A percentile compares a stretch with the other conserved stretches of the same genome.
Evolutionary conservation across 2,797 vertebrate species (phyloP).

Genomic region (Thripadectes ignobilis): DNA sequence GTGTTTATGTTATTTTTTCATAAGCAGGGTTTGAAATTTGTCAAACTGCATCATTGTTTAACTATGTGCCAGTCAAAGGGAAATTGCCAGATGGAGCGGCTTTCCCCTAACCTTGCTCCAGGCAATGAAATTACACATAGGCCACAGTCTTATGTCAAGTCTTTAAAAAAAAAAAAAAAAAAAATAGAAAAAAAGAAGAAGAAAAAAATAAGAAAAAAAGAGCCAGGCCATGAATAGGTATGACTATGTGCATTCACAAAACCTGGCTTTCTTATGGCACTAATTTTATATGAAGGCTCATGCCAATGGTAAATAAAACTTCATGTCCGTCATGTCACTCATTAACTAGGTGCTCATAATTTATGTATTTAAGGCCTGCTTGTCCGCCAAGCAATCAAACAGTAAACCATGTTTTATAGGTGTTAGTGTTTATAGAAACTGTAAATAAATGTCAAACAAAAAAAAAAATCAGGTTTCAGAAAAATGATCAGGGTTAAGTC

Average conservation of each 20-base stretch:
- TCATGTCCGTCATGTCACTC: conserved; percentile 76
- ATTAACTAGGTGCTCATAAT: conserved; percentile 80
- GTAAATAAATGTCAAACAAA: conserved; percentile 84
- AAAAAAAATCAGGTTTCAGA: conserved; percentile 79
- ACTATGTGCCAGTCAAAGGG: conserved; percentile 87
- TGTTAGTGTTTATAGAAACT: conserved; percentile 87
- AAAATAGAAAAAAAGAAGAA: not conserved
- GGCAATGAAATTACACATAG: conserved; percentile 82
- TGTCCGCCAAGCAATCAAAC: conserved; percentile 72
- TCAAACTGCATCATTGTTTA: conserved; percentile 97
- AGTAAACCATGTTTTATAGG: conserved; percentile 79
- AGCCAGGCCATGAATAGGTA: conserved; percentile 74
- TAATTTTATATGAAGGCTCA: conserved; percentile 81
- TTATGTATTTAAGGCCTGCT: conserved; percentile 77
- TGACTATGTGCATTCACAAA: conserved; percentile 76
- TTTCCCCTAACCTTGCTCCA: conserved; percentile 84
- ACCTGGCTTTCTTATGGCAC: conserved; percentile 72
- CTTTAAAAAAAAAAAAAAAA: conserved; percentile 40
- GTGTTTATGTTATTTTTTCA: conserved; percentile 93
- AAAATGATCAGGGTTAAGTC: conserved; percentile 74
- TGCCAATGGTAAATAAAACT: conserved; percentile 79
- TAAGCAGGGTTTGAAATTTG: conserved; percentile 93
- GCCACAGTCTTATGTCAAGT: conserved; percentile 78
- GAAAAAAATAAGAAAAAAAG: not conserved
- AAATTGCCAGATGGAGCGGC: conserved; percentile 86